Conservation (phyloP, 2,888 invertebrate species). For the Euzophera pinguis region DNA sequence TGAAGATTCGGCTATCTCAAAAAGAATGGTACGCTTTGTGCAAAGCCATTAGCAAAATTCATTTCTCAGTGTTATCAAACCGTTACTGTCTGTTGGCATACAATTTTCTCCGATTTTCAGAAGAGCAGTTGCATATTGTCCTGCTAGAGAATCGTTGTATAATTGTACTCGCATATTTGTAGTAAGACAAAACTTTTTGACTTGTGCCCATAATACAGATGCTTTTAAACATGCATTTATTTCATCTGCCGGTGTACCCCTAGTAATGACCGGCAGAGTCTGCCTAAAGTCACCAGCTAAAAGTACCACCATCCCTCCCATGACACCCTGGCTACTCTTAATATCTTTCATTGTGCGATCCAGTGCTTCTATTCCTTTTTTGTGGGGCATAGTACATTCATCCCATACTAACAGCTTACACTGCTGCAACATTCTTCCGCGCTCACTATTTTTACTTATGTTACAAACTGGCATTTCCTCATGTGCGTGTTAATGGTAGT, state of each 20-base stretch:
- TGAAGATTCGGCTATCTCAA: too few relatives aligned
- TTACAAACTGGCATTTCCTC: slow-evolving; percentile 25
- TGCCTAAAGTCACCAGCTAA: slow-evolving; percentile 22
- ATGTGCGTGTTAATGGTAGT: slow-evolving; percentile 18
- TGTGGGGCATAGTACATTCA: slow-evolving; percentile 22
- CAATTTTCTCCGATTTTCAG: slow-evolving; percentile 28
- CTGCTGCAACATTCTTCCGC: slow-evolving; percentile 14
- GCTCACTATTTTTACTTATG: slow-evolving; percentile 22
- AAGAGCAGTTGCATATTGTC: slow-evolving; percentile 24
- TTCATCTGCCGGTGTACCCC: slow-evolving; percentile 20
- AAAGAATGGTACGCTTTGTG: too few relatives aligned
- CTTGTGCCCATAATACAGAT: slow-evolving; percentile 7
- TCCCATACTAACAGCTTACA: slow-evolving; percentile 14
- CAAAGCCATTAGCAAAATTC: too few relatives aligned
- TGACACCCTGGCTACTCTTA: slow-evolving; percentile 10
- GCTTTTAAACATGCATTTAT: slow-evolving; percentile 20
- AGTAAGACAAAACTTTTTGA: slow-evolving; percentile 6
- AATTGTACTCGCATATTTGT: slow-evolving; percentile 27
- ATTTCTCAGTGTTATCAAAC: slow-evolving; percentile 25
- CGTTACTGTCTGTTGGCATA: slow-evolving; percentile 21
- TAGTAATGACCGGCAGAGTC: slow-evolving; percentile 16
- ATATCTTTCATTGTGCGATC: slow-evolving; percentile 18
- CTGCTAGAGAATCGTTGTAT: slow-evolving; percentile 21
- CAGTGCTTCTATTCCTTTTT: slow-evolving; percentile 15
- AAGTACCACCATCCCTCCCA: slow-evolving; percentile 17